Evolutionary conservation across 1,140 invertebrate species (phyloP).

Genomic region (Dendrolimus kikuchii): DNA sequence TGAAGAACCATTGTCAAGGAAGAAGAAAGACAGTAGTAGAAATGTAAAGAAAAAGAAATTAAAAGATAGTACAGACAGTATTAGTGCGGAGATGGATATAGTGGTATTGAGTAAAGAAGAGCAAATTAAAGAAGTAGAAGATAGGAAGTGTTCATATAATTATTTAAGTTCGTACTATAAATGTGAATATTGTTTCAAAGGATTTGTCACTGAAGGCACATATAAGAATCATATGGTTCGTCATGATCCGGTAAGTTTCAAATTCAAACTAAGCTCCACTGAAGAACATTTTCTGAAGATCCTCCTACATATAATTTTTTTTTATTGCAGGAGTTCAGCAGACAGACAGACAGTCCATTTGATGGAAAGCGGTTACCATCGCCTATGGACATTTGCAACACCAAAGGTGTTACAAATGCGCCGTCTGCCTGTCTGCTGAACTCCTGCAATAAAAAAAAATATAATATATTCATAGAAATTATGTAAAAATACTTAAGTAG

Average conservation of each 20-base stretch:
- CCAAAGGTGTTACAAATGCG: no score
- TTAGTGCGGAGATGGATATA: slow-evolving; percentile 18
- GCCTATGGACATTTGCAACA: no score
- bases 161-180: slow-evolving; percentile 39
- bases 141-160: slow-evolving; percentile 29
- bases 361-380: no score
- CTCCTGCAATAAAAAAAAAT: no score
- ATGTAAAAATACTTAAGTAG: no score
- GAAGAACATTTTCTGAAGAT: no score
- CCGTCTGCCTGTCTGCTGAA: no score
- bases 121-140: slow-evolving; percentile 33
- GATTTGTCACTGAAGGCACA: slow-evolving; percentile 30
- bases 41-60: slow-evolving; percentile 3
- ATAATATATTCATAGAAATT: no score
- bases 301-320: no score
- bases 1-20: slow-evolving; percentile 16
- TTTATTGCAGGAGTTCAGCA: no score
- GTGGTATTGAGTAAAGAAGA: slow-evolving; percentile 30
- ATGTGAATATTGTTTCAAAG: slow-evolving; percentile 44
- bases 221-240: slow-evolving; percentile 40
- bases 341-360: no score
- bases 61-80: slow-evolving; percentile 5
- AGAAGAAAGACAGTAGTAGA: slow-evolving; percentile 4
- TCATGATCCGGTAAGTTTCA: slow-evolving; percentile 45
- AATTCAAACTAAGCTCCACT: no score